Evolutionary conservation across 2,113 vertebrate species (phyloP), one percentile per base, ranked within the genome.

Genomic region (Nipponia nippon): DNA sequence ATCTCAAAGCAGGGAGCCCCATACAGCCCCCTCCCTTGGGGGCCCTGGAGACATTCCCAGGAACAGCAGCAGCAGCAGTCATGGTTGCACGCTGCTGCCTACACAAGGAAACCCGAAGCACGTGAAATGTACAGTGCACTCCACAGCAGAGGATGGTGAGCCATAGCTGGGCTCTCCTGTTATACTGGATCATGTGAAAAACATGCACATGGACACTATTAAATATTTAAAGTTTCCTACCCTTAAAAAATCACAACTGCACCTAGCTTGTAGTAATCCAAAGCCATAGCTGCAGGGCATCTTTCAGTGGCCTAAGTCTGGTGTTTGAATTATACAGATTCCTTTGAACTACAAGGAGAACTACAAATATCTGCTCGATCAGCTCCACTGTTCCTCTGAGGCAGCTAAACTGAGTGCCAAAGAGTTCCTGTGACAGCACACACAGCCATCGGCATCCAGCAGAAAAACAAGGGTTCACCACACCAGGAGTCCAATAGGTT

Each of bases 191-290:
- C 59, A 58, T 16, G 30, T 62, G 21, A 91, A 77, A 82, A 85
- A 26, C 53, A 85, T 20, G 26, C 36, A 86, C 27, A 7, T 14
- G 18, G 46, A 79, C 23, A 55, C 16, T 42, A 50, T 29, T 50
- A 83, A 65, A 59, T 70, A 79, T 71, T 84, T 75, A 38, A 86
- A 61, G n/a, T 50, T 62, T 73, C 58, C 34, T 30, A 42, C 20
- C 25, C 10, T 83, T 72, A 94, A 95, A 89, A 80, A 80, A 66
- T 7, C 84, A 84, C 55, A 84, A 55, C 67, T 87, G 44, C 27
- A 71, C 27, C 63, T 40, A 78, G 46, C 26, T 70, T 69, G 19
- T 32, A 85, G 50, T 40, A 88, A 86, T 44, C 38, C 61, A 92
- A 84, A 90, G 16, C 34, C 56, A 65, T 12, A 82, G 36, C 65